Evolutionary conservation across 2,797 vertebrate genomes (phyloP).

Genomic region (Onychomys leucogaster): DNA sequence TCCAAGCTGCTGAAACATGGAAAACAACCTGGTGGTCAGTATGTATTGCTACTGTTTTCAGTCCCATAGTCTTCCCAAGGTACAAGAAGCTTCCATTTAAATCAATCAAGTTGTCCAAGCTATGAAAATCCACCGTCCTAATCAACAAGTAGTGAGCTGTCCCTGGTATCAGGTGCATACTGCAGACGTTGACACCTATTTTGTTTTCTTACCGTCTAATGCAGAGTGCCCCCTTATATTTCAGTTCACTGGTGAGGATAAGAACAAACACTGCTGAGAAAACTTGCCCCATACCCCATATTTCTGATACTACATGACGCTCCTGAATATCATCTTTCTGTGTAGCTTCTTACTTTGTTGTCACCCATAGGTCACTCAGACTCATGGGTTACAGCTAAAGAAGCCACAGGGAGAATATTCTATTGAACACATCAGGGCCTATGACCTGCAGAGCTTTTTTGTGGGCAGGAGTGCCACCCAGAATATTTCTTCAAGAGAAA

Average conservation of each 20-base stretch:
- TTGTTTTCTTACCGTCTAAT: background rate
- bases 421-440: background rate
- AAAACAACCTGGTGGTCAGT: no score
- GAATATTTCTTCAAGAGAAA: background rate
- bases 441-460: background rate
- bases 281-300: background rate
- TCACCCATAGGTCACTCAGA: background rate
- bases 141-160: background rate
- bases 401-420: background rate
- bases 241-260: rapidly evolving
- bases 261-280: background rate
- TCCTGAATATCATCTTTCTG: background rate
- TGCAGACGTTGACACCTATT: background rate
- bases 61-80: background rate
- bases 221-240: rapidly evolving
- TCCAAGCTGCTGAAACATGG: background rate
- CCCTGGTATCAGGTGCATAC: background rate
- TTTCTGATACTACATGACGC: background rate
- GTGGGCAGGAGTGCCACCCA: rapidly evolving
- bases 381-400: background rate
- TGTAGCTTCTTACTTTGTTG: background rate
- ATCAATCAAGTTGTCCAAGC: background rate
- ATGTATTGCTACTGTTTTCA: background rate
- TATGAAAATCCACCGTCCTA: background rate
- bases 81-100: background rate